Base-by-base conservation (phyloP, 2,113 vertebrate species). In the Ammospiza nelsoni region DNA sequence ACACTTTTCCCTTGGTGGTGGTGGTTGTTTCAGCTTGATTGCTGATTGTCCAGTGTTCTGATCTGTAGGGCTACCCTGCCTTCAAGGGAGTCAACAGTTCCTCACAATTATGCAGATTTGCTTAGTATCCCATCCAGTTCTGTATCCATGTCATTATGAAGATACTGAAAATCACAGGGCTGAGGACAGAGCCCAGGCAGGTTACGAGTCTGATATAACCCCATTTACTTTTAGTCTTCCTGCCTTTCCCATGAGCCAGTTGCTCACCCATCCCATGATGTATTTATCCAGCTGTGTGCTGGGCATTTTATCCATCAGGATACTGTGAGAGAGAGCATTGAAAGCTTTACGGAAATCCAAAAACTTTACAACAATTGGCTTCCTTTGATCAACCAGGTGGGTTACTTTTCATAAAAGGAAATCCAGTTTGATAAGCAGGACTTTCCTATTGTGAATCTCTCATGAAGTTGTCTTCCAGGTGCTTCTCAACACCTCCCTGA, bases 201-300 rank as follows among this genome's bases (percentile, higher is more conserved):
- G 33, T 35, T 44, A 22, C 8, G 14, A 66, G 18, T 22, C 29
- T 61, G 41, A 18, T 62, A 46, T 61, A 25, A 54, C 16, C 9
- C 5, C 12, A 21, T 83, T 68, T 25, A 9, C 17, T 9, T 2
- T 48, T 2, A 31, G 5, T 14, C 24, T 25, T 61, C 0, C 1
- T 29, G 15, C 6, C 7, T 6, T 1, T 41, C 6, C 15, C 0
- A 0, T 29, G 39, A 68, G 8, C 16, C 46, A 61, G 6, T n/a
- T 29, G 10, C 20, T 82, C 62, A 61, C 5, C 3, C 24, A 61
- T 12, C 9, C 25, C 16, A 29, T 19, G 11, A 21, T 46, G 16
- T 18, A 9, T 54, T 41, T 54, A 48, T 29, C 24, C n/a, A 54
- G 24, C 23, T 67, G 6, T 41, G 29, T 24, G 10, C 19, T 54